phyloP scores from a whole-genome alignment of 2,888 invertebrate species.

The Philopedon plagiatum region DNA sequence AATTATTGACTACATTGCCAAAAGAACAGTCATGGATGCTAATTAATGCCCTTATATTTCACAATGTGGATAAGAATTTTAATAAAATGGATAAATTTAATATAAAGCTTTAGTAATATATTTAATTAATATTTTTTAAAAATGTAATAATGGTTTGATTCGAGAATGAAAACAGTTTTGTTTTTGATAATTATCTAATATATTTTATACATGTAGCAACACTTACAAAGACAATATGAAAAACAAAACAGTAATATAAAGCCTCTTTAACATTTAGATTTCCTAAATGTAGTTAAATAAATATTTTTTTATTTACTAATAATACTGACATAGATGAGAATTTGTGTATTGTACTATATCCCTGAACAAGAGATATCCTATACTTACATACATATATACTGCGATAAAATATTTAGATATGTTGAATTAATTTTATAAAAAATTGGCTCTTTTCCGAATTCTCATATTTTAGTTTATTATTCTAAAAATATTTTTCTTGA shows the following conservation, averaged over 20 bases:
- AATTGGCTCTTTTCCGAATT: background rate
- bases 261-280: background rate
- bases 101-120: too few species aligned
- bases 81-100: too few species aligned
- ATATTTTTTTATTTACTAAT: conserved; percentile 18
- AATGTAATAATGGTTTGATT: too few species aligned
- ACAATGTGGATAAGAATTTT: too few species aligned
- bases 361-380: conserved; percentile 2
- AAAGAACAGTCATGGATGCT: too few species aligned
- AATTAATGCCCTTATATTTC: too few species aligned
- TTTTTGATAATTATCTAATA: background rate
- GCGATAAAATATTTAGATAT: conserved; percentile 2
- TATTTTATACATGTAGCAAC: conserved; percentile 29
- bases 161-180: too few species aligned
- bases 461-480: background rate
- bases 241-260: conserved; percentile 17
- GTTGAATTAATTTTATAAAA: background rate
- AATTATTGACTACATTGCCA: too few species aligned
- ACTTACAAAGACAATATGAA: conserved; percentile 7
- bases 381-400: too few species aligned
- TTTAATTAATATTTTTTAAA: background rate
- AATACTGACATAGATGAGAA: conserved; percentile 21
- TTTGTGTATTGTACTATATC: conserved; percentile 20
- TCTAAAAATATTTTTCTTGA: too few species aligned
- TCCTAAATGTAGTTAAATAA: background rate